Evolutionary conservation across 2,113 vertebrate species (phyloP).

Genomic region (Sorex fumeus): DNA sequence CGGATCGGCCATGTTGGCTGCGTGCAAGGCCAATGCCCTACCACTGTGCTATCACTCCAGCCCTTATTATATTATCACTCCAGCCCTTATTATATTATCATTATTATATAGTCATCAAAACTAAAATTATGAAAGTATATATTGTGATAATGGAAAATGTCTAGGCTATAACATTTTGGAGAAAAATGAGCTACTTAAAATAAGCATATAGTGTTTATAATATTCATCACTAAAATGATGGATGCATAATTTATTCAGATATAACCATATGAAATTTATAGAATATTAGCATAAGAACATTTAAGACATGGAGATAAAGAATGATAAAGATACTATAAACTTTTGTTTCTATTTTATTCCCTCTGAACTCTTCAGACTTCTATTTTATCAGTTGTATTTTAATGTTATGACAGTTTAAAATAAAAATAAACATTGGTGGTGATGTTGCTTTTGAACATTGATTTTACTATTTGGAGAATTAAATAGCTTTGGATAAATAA

Average conservation of each 20-base stretch:
- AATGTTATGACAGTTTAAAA: conserved; percentile 63
- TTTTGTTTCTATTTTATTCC: conserved; percentile 48
- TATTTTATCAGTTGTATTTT: conserved; percentile 22
- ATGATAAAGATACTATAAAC: not conserved
- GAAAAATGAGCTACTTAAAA: conserved; percentile 30
- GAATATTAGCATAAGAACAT: not conserved
- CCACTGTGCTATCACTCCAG: no score
- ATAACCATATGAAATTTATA: conserved; percentile 46
- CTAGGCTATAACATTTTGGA: conserved; percentile 13
- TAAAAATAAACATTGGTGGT: conserved; percentile 51
- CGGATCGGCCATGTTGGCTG: no score
- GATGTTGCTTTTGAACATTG: conserved; percentile 55
- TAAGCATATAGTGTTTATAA: not conserved
- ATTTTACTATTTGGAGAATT: no score
- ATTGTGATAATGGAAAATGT: not conserved
- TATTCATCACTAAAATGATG: no score
- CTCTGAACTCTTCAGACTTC: not conserved
- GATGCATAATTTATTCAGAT: not conserved
- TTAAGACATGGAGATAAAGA: not conserved
- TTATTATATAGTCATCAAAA: conserved; percentile 42
- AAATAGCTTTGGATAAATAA: no score
- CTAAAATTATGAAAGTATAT: conserved; percentile 17
- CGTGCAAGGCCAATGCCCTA: no score
- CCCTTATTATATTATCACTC: no score
- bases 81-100: no score